Conservation (phyloP, 2,888 invertebrate genomes). For the Morpho deidamia region DNA sequence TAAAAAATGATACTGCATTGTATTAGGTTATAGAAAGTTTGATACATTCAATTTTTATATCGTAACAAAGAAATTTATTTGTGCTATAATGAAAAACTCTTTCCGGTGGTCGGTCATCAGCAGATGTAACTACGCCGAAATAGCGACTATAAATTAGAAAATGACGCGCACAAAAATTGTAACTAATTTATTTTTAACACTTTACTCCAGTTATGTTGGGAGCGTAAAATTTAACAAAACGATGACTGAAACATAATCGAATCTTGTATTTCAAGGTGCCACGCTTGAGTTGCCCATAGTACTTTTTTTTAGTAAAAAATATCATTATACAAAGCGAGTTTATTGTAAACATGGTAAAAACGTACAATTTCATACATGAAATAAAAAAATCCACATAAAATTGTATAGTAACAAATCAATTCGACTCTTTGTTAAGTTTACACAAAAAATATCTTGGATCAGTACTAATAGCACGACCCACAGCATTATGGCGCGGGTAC, state of each 20-base stretch:
- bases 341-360: neutral
- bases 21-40: neutral
- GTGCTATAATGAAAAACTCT: constrained; percentile 20
- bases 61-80: constrained; percentile 16
- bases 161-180: constrained; percentile 24
- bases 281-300: constrained; percentile 10
- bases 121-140: constrained; percentile 21
- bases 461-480: too few species aligned
- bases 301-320: constrained; percentile 2
- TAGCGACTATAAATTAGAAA: constrained; percentile 25
- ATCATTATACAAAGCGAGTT: neutral
- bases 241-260: constrained; percentile 13
- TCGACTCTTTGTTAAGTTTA: neutral
- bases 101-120: constrained; percentile 24
- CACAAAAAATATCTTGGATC: too few species aligned
- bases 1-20: neutral
- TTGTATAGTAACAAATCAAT: neutral
- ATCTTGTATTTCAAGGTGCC: constrained; percentile 15
- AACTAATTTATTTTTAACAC: constrained; percentile 24
- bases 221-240: constrained; percentile 23
- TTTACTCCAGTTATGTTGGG: constrained; percentile 20
- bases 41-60: constrained; percentile 17
- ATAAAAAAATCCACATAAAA: neutral
- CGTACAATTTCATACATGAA: neutral
- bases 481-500: too few species aligned